Percentiles rank a stretch among this genome's conserved stretches.
phyloP scores from a whole-genome alignment of 2,797 vertebrate genomes.

The Chelon labrosus region DNA sequence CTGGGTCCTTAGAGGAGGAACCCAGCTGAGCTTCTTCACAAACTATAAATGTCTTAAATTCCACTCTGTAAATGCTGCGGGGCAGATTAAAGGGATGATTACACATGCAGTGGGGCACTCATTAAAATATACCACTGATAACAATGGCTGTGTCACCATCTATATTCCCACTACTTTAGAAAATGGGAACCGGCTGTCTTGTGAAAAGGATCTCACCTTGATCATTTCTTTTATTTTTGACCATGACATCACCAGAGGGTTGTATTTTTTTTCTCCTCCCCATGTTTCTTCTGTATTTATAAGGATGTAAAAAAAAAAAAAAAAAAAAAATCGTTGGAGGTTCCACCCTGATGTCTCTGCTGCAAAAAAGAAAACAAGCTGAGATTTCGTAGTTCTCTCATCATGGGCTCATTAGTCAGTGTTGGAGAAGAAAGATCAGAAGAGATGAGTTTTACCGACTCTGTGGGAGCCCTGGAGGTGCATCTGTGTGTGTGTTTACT shows the following conservation, averaged over 20 bases:
- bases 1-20: conserved; percentile 30
- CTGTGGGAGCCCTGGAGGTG: conserved; percentile 28
- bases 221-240: not conserved
- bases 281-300: not conserved
- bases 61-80: conserved; percentile 51
- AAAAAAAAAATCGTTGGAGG: conserved; percentile 5
- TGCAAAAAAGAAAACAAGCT: conserved; percentile 34
- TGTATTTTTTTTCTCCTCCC: not conserved
- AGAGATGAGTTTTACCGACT: conserved; percentile 39
- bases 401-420: conserved; percentile 62
- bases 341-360: conserved; percentile 31
- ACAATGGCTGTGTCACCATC: conserved; percentile 50
- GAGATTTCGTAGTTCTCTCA: conserved; percentile 56
- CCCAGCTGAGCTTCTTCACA: conserved; percentile 41
- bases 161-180: conserved; percentile 32
- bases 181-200: conserved; percentile 24
- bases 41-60: conserved; percentile 58
- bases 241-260: not conserved
- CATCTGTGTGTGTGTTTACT: not conserved
- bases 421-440: conserved; percentile 45
- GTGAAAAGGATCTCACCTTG: not conserved
- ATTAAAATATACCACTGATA: conserved; percentile 65
- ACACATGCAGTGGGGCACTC: conserved; percentile 53
- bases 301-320: too few species aligned
- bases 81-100: conserved; percentile 67